Evolutionary conservation across 2,113 vertebrate genomes (phyloP).

Genomic region (Neolamprologus brichardi): DNA sequence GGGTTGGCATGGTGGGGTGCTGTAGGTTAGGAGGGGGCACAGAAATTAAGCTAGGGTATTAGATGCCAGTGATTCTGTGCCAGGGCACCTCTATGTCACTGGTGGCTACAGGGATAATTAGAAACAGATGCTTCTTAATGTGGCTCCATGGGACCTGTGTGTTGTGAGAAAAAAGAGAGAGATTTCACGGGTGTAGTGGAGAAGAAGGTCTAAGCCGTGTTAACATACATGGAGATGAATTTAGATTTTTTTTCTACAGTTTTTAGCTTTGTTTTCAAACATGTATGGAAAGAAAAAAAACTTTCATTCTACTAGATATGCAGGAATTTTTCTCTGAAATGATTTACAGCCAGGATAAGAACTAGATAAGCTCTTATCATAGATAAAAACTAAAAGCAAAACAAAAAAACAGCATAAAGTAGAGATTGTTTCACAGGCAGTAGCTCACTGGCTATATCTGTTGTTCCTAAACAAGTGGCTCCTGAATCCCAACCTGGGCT

Average conservation of each 20-base stretch:
- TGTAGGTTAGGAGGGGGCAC: not conserved
- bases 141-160: slow-evolving; percentile 33
- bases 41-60: slow-evolving; percentile 1
- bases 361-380: not conserved
- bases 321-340: not conserved
- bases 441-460: not conserved
- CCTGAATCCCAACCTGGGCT: not conserved
- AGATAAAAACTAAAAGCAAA: not conserved
- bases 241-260: not conserved
- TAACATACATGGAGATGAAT: not conserved
- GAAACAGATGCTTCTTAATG: slow-evolving; percentile 68
- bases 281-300: not conserved
- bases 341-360: not conserved
- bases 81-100: slow-evolving; percentile 62
- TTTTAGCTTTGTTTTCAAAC: not conserved
- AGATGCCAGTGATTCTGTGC: slow-evolving; percentile 44
- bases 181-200: not conserved
- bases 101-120: slow-evolving; percentile 63
- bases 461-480: not conserved
- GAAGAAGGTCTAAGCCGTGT: not conserved
- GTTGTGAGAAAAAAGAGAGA: not conserved
- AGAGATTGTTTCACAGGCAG: not conserved
- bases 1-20: slow-evolving; percentile 8
- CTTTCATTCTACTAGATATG: not conserved
- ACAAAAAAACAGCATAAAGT: not conserved